Evolutionary conservation across 2,888 invertebrate species (phyloP).

Genomic region (Pyrrhia umbra): DNA sequence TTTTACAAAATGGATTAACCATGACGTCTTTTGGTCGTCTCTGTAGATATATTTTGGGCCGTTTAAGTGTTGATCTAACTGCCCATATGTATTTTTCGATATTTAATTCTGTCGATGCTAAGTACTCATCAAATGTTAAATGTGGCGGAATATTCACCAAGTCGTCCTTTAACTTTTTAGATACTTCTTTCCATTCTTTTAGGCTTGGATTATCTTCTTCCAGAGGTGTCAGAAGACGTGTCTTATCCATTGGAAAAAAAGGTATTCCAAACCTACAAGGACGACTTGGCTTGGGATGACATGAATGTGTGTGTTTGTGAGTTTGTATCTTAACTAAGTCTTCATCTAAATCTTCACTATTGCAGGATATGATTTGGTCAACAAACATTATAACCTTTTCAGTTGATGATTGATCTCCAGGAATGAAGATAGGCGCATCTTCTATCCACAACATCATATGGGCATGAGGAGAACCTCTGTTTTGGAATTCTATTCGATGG

Average conservation of each 20-base stretch:
- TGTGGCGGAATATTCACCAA: conserved; percentile 23
- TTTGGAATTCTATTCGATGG: conserved; percentile 63
- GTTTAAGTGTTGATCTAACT: conserved; percentile 50
- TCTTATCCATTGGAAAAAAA: conserved; percentile 23
- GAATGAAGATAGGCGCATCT: no score
- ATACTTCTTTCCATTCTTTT: conserved; percentile 1
- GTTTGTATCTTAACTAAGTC: conserved; percentile 17
- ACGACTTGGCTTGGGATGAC: conserved; percentile 1
- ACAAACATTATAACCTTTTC: conserved; percentile 40
- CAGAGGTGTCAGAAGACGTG: conserved; percentile 13
- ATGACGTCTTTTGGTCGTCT: conserved; percentile 35
- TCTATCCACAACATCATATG: conserved; percentile 65
- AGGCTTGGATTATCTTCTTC: conserved; percentile 12
- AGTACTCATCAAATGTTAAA: conserved; percentile 39
- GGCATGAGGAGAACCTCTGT: conserved; percentile 64
- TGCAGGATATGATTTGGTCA: conserved; percentile 54
- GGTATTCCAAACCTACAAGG: conserved; percentile 6
- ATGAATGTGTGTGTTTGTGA: conserved; percentile 19
- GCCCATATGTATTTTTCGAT: conserved; percentile 44
- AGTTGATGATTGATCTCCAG: conserved; percentile 42
- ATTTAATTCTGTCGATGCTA: conserved; percentile 26
- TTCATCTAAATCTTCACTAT: conserved; percentile 24
- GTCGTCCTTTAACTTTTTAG: conserved; percentile 9
- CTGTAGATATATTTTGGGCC: conserved; percentile 39
- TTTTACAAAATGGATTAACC: conserved; percentile 52